These are phyloP conservation scores for Penaeus monodon DNA, from an alignment of 2,888 invertebrate species.

Conservation along the genomic window DNA sequence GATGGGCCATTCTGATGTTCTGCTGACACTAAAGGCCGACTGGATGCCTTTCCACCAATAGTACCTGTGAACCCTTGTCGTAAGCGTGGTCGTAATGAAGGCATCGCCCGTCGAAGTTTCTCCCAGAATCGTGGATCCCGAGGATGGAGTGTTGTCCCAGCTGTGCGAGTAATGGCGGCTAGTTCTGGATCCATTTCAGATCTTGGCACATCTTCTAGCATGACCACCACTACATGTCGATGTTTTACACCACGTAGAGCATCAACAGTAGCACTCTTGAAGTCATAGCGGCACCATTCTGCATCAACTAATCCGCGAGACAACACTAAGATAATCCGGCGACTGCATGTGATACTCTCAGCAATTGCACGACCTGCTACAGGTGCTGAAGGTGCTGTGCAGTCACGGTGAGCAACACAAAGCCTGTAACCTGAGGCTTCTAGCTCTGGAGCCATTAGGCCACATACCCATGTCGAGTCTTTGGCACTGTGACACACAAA, in stretches of 20 bases:
- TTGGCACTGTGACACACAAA: conserved; percentile 95
- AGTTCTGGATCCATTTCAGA: conserved; percentile 88
- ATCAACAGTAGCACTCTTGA: conserved; percentile 89
- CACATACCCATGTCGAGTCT: conserved; percentile 91
- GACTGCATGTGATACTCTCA: conserved; percentile 77
- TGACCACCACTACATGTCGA: conserved; percentile 83
- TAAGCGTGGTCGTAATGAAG: conserved; percentile 73
- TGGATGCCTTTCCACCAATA: conserved; percentile 49
- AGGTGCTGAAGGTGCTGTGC: conserved; percentile 82
- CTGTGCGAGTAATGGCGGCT: conserved; percentile 75
- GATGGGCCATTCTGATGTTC: conserved; percentile 39
- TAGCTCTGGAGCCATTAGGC: conserved; percentile 88
- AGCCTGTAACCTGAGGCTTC: conserved; percentile 86
- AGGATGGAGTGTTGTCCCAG: conserved; percentile 86
- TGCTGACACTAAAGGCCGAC: conserved; percentile 53
- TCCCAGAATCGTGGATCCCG: conserved; percentile 95
- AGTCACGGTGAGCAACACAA: conserved; percentile 90
- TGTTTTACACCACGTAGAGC: conserved; percentile 83
- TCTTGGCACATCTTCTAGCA: conserved; percentile 85
- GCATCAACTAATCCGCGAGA: conserved; percentile 88
- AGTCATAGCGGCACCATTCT: conserved; percentile 91
- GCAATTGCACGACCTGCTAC: conserved; percentile 92
- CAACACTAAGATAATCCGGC: conserved; percentile 86
- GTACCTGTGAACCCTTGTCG: conserved; percentile 10
- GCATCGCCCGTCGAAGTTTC: conserved; percentile 86